phyloP scores from a whole-genome alignment of 2,113 vertebrate species.

The Atherinomorus stipes region DNA sequence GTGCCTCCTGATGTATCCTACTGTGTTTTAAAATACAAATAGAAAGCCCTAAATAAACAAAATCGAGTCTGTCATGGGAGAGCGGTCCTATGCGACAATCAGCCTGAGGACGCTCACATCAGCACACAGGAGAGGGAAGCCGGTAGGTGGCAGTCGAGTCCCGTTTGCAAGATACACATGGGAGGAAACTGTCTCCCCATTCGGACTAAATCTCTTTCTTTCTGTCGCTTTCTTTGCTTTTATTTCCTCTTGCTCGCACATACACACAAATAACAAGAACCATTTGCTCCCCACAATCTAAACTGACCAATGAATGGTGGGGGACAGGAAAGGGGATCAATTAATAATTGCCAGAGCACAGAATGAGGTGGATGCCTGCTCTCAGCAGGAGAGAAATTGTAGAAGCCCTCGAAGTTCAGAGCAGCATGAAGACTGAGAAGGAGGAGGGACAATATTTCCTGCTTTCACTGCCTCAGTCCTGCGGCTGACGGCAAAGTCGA shows the following conservation, averaged over 20 bases:
- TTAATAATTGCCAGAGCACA: conserved; percentile 83
- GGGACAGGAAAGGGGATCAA: conserved; percentile 83
- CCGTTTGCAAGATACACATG: conserved; percentile 72
- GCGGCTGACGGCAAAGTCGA: conserved; percentile 54
- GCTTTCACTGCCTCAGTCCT: conserved; percentile 44
- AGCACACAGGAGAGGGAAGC: conserved; percentile 37
- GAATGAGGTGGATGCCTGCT: conserved; percentile 40
- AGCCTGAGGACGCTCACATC: conserved; percentile 54
- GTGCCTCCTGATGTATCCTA: conserved; percentile 7
- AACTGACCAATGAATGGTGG: conserved; percentile 87
- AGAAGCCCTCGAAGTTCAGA: conserved; percentile 48
- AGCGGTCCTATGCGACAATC: conserved; percentile 55
- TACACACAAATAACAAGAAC: conserved; percentile 53
- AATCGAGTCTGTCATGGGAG: conserved; percentile 55
- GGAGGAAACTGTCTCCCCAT: conserved; percentile 44
- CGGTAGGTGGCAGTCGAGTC: conserved; percentile 94
- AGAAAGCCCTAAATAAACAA: conserved; percentile 45
- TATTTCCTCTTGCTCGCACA: conserved; percentile 6
- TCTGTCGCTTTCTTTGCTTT: not conserved
- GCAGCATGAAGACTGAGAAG: conserved; percentile 26
- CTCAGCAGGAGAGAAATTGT: conserved; percentile 10
- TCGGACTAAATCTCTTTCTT: conserved; percentile 29
- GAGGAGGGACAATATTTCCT: conserved; percentile 18
- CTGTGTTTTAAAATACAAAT: conserved; percentile 39
- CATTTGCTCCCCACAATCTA: conserved; percentile 49